Evolutionary conservation across 2,113 vertebrate species (phyloP).

Genomic region (Lophius piscatorius): DNA sequence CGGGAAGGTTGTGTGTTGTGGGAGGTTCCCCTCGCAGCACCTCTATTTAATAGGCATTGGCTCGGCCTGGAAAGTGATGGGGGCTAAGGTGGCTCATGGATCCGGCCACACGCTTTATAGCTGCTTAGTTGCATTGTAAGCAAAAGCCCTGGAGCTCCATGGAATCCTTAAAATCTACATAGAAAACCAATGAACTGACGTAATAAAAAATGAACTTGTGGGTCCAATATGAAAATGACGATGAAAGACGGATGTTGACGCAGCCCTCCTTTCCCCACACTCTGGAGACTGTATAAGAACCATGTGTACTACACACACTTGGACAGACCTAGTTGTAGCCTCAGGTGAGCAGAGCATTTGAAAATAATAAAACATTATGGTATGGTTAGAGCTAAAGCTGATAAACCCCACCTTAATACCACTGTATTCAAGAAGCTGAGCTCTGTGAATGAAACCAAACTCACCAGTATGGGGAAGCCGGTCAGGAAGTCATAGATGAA

Average conservation of each 20-base stretch:
- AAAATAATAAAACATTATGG: constrained; percentile 60
- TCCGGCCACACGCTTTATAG: constrained; percentile 20
- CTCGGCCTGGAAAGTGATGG: too few species aligned
- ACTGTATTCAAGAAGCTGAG: constrained; percentile 1
- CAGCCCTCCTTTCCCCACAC: not conserved
- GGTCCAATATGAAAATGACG: constrained; percentile 47
- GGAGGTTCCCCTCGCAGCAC: too few species aligned
- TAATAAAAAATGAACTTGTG: constrained; percentile 55
- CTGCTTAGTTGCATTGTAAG: constrained; percentile 32
- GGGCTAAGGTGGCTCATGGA: too few species aligned
- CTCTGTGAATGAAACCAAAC: constrained; percentile 46
- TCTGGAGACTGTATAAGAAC: not conserved
- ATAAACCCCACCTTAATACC: constrained; percentile 1
- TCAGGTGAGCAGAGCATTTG: constrained; percentile 38
- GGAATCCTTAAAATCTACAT: constrained; percentile 20
- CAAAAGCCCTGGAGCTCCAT: constrained; percentile 33
- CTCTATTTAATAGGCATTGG: too few species aligned
- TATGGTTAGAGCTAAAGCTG: constrained; percentile 4
- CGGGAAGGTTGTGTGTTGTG: too few species aligned
- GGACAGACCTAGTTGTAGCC: constrained; percentile 48
- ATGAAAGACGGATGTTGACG: not conserved
- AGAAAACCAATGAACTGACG: constrained; percentile 40
- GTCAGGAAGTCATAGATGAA: constrained; percentile 92
- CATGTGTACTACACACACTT: not conserved
- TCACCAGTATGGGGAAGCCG: constrained; percentile 92